Base-by-base conservation (phyloP, 2,888 invertebrate species). In the Rosalia funebris region DNA sequence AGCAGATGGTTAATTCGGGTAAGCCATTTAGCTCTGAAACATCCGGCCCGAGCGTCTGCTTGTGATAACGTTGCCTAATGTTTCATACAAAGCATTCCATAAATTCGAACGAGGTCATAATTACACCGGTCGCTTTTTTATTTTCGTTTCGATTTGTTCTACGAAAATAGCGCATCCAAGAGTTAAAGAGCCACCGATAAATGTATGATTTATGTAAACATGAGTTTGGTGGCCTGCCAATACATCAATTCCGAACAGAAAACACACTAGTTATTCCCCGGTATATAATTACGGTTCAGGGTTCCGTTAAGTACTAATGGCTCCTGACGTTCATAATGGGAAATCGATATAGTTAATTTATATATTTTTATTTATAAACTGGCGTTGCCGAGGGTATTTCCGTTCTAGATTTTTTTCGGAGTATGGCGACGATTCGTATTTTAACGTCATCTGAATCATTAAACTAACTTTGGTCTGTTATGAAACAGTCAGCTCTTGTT, bases 161-260 rank as follows among this genome's bases (percentile, higher is more conserved):
- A 7, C 50, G 20, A 45, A 55, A 55, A 55, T 55, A 55, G 46
- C 36, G 16, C 15, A 20, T 34, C 17, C 41, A 50, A 42, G 46
- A 46, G 25, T 17, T n/a, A 20, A 50, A 57, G 39, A 47, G 16
- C 36, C 41, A 39, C 45, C 62, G 68, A 65, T 65, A 63, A 62
- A 57, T 52, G 52, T 20, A 32, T 68, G 68, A 68, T 68, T 68
- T 68, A 68, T 68, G 62, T 62, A 61, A 63, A 66, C 57, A 59
- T 56, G 34, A 44, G 60, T 41, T 66, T 66, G 68, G 68, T 57
- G 16, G 53, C 34, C 42, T 60, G 68, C 68, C 68, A 68, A 59
- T 57, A 62, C 62, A 58, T 68, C 68, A 62, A 68, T 68, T 68
- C 45, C 31, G 34, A 52, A 52, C 55, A 50, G 56, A 60, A 48